Evolutionary conservation across 2,888 invertebrate genomes (phyloP).

Genomic region (Elysia crispata): DNA sequence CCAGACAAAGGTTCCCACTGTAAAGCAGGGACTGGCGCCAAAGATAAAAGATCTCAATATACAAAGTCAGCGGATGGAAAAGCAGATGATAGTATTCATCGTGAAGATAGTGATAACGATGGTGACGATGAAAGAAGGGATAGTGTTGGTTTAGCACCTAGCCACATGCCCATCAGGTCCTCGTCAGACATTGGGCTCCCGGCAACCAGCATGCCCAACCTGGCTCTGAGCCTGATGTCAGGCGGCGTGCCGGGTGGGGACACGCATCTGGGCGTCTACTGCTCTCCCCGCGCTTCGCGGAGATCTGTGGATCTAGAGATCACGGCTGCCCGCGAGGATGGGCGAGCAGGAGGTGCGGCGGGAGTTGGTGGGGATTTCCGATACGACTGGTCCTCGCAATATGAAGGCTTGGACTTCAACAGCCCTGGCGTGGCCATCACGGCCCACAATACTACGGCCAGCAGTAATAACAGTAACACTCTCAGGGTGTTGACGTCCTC

Average conservation of each 20-base stretch:
- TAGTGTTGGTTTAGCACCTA: too few species aligned
- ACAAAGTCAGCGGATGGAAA: too few species aligned
- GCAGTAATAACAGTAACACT: constrained; percentile 37
- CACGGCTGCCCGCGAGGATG: constrained; percentile 40
- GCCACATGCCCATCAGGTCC: constrained; percentile 33
- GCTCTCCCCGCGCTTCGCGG: constrained; percentile 67
- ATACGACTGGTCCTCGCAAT: constrained; percentile 52
- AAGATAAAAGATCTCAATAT: too few species aligned
- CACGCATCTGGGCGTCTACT: constrained; percentile 62
- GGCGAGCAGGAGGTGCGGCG: too few species aligned
- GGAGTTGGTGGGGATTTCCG: constrained; percentile 30
- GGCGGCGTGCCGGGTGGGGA: constrained; percentile 38
- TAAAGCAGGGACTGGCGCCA: too few species aligned
- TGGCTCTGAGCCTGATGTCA: constrained; percentile 39
- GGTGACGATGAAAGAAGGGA: background rate
- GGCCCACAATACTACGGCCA: too few species aligned
- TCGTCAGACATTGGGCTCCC: constrained; percentile 56
- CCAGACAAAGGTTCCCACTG: too few species aligned
- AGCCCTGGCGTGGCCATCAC: too few species aligned
- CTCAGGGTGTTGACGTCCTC: constrained; percentile 54
- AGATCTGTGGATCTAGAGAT: constrained; percentile 59
- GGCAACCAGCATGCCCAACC: constrained; percentile 57
- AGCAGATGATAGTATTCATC: too few species aligned
- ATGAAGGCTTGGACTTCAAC: too few species aligned
- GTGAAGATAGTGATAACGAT: too few species aligned